Evolutionary conservation across 2,113 vertebrate species (phyloP).

Genomic region (Scomber japonicus): DNA sequence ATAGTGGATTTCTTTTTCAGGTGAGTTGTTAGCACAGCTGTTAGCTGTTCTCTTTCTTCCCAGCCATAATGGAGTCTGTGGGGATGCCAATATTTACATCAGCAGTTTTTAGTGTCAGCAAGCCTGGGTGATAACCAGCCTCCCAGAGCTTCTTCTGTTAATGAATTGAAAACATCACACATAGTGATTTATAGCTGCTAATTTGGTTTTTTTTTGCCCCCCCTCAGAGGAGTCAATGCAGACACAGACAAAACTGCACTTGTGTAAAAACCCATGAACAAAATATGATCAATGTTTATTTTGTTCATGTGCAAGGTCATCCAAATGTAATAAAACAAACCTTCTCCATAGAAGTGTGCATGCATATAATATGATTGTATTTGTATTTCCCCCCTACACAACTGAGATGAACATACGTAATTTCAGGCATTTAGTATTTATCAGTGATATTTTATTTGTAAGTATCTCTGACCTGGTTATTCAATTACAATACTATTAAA

Average conservation of each 20-base stretch:
- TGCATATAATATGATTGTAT: neutral
- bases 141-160: conserved; percentile 14
- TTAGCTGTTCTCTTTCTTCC: neutral
- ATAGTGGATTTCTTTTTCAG: conserved; percentile 9
- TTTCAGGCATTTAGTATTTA: too few relatives aligned
- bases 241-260: neutral
- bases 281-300: conserved; percentile 17
- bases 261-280: neutral
- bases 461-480: too few relatives aligned
- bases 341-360: too few relatives aligned
- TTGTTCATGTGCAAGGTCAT: neutral
- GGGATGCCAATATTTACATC: conserved; percentile 25
- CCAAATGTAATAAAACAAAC: neutral
- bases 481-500: too few relatives aligned
- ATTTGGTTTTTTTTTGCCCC: conserved; percentile 6
- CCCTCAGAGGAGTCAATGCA: neutral
- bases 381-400: too few relatives aligned
- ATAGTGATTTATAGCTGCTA: conserved; percentile 47
- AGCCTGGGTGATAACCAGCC: neutral
- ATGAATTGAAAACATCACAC: conserved; percentile 31
- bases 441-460: too few relatives aligned
- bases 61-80: neutral
- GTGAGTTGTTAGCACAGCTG: neutral
- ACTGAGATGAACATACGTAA: too few relatives aligned
- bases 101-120: conserved; percentile 5